These are phyloP conservation scores for Polylopha cassiicola DNA, from an alignment of 2,888 invertebrate genomes.

Conservation along the genomic window DNA sequence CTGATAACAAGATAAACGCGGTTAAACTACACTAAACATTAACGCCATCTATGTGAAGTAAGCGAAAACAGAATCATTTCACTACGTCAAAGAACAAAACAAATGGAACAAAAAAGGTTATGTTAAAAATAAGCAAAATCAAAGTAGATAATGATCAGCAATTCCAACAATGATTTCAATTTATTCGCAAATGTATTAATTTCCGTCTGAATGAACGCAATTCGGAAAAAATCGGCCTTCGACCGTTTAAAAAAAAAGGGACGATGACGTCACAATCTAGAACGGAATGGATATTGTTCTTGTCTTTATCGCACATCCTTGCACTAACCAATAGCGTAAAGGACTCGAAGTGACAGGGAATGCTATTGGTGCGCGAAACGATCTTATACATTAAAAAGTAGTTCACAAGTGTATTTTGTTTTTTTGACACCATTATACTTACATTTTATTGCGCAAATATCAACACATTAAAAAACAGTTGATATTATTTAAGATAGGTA, in stretches of 20 bases:
- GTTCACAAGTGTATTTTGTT: slow-evolving; percentile 19
- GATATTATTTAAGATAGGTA: no score
- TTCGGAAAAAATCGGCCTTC: slow-evolving; percentile 3
- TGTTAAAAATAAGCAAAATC: background rate
- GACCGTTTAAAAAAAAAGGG: slow-evolving; percentile 12
- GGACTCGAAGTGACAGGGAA: slow-evolving; percentile 4
- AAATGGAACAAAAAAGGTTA: slow-evolving; percentile 6
- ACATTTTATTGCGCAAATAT: slow-evolving; percentile 18
- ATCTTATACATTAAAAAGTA: slow-evolving; percentile 15
- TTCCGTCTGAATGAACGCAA: background rate
- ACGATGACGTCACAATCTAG: slow-evolving; percentile 16
- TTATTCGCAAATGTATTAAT: no score
- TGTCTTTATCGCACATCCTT: slow-evolving; percentile 16
- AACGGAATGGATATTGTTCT: slow-evolving; percentile 18
- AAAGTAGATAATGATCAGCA: no score
- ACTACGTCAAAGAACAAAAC: slow-evolving; percentile 5
- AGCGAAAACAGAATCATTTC: slow-evolving; percentile 1
- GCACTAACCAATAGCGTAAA: slow-evolving; percentile 13
- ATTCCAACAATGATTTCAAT: no score
- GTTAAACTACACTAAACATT: no score
- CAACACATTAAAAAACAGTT: slow-evolving; percentile 3
- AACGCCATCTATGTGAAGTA: slow-evolving; percentile 16
- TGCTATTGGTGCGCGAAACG: slow-evolving; percentile 13
- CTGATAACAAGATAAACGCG: no score
- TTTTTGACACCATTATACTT: slow-evolving; percentile 18